phyloP scores from a whole-genome alignment of 2,888 invertebrate species.

The Ophioninae sp. region DNA sequence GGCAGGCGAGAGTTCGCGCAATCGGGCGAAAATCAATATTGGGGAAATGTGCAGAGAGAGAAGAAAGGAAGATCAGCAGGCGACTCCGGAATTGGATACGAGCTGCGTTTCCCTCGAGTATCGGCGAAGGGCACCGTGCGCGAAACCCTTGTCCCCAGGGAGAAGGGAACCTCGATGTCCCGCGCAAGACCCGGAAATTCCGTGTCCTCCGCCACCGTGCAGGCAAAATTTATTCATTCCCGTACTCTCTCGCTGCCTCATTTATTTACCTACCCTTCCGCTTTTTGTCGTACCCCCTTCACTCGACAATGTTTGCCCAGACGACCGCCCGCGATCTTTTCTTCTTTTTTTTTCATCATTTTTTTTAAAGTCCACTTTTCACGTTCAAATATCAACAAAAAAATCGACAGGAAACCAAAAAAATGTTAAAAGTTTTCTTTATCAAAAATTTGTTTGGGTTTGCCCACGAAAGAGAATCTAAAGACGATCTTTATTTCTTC shows the following conservation, averaged over 20 bases:
- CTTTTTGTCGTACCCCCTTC: not conserved
- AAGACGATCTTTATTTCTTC: no score
- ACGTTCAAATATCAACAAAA: no score
- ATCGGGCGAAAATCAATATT: constrained; percentile 42
- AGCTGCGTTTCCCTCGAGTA: constrained; percentile 61
- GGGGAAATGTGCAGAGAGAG: constrained; percentile 28
- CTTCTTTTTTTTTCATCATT: no score
- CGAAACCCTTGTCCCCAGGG: constrained; percentile 50
- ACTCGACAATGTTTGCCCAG: not conserved
- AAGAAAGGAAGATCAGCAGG: constrained; percentile 7
- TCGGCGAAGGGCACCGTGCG: constrained; percentile 60
- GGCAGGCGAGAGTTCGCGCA: constrained; percentile 9
- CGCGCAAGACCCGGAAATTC: constrained; percentile 53
- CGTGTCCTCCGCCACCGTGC: constrained; percentile 60
- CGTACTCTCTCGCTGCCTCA: not conserved
- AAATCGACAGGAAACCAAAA: no score
- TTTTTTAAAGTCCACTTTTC: no score
- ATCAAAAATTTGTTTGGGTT: no score
- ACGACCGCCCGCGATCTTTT: no score
- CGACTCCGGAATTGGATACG: constrained; percentile 25
- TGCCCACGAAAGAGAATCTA: no score
- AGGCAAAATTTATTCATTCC: constrained; percentile 49
- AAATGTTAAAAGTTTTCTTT: no score
- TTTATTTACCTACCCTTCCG: not conserved
- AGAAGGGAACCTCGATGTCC: constrained; percentile 51